Evolutionary conservation across 2,113 vertebrate genomes (phyloP).

Genomic region (Macquaria australasica): DNA sequence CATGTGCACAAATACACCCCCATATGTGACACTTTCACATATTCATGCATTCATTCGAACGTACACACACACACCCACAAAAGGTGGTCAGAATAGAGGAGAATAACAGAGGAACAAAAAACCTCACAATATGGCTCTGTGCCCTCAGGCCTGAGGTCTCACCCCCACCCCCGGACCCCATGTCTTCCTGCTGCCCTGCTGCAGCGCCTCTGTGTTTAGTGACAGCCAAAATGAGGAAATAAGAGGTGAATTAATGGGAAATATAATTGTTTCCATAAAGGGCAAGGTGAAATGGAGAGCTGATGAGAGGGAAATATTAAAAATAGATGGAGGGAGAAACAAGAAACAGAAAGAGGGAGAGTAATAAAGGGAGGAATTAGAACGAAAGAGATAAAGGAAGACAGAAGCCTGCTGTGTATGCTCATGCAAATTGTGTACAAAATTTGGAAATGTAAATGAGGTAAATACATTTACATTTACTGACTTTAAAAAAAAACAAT

Average conservation of each 20-base stretch:
- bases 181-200: conserved; percentile 40
- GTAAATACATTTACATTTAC: background rate
- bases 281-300: conserved; percentile 9
- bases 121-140: conserved; percentile 58
- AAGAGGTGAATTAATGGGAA: conserved; percentile 30
- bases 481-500: background rate
- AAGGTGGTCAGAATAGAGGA: conserved; percentile 54
- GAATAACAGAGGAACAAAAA: conserved; percentile 55
- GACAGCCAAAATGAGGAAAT: conserved; percentile 24
- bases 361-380: background rate
- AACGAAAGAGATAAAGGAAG: background rate
- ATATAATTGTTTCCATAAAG: background rate
- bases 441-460: background rate
- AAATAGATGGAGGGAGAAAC: background rate
- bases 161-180: conserved; percentile 43
- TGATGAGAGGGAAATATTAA: background rate
- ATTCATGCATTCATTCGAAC: conserved; percentile 72
- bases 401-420: background rate
- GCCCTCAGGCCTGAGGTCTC: conserved; percentile 65
- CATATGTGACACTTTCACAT: conserved; percentile 41
- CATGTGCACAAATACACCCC: background rate
- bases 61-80: conserved; percentile 11
- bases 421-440: background rate
- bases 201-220: conserved; percentile 46
- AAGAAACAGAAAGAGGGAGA: background rate